Base-by-base conservation (phyloP, 1,140 invertebrate species). In the Drosophila kurseongensis region DNA sequence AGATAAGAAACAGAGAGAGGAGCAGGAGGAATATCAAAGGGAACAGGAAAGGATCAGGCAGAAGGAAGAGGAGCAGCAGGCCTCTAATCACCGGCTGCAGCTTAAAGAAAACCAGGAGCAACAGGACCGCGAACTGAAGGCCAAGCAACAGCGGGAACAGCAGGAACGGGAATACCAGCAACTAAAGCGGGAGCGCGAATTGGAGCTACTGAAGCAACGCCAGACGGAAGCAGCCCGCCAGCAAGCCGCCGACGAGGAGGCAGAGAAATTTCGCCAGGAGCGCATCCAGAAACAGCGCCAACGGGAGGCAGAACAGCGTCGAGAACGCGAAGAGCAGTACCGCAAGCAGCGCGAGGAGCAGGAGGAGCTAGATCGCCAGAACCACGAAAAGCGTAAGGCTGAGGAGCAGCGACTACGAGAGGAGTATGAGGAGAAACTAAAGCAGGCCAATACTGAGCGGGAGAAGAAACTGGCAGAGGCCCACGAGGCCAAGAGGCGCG, bases 391-490 rank as follows among this genome's bases (percentile, higher is more conserved):
- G 38, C 90, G 86, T 1, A 14, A 51, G 10, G 78, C 69, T 3
- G 73, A 80, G 27, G 80, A 91, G 61, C 36, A 83, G 55, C 81
- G 63, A 4, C 38, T 71, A 48, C 75, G 72, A 1, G 74, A 88
- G 38, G 85, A 92, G 56, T 68, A 92, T 36, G 82, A 84, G 58
- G 52, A 82, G 45, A 75, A 56, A 2, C 29, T 88, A 5, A 69
- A 65, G 29, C 58, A 78, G 61, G 78, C 82, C 29, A 83, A 90
- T 51, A 50, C 71, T 3, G 91, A 92, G 13, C 73, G 83, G 36
- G 91, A 91, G 62, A 76, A 77, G 1, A 47, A 67, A 27, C 48
- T 90, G 45, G 79, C 89, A 6, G 85, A 92, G 56, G 79, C 78
- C 4, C 71, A 75, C n/a, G 91, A 92, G 59, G 79, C 75, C 4